These are phyloP conservation scores for Thinocorus orbignyianus DNA, from an alignment of 2,113 vertebrate genomes.

Conservation along the genomic window DNA sequence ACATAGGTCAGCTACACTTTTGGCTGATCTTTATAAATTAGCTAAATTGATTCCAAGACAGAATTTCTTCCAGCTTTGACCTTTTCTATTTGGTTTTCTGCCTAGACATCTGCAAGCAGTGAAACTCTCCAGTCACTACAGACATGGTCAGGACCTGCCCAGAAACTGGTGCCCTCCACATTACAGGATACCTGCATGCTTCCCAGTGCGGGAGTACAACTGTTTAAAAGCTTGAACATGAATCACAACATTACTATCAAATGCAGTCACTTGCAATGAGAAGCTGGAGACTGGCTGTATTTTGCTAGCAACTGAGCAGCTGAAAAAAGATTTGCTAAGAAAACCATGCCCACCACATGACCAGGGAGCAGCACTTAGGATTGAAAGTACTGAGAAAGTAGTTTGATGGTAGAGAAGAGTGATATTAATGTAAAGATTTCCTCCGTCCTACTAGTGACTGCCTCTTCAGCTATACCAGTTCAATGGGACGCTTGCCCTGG, in stretches of 20 bases:
- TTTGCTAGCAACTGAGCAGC: not conserved
- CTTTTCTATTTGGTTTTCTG: not conserved
- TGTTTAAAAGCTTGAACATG: not conserved
- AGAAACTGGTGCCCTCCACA: not conserved
- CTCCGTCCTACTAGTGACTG: not conserved
- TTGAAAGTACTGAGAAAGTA: not conserved
- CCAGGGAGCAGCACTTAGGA: not conserved
- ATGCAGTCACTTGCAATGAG: not conserved
- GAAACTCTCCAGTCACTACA: not conserved
- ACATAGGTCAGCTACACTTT: not conserved
- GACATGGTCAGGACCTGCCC: not conserved
- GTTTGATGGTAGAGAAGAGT: not conserved
- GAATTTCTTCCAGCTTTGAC: not conserved
- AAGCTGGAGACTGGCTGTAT: not conserved
- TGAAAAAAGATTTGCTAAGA: not conserved
- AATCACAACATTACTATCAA: not conserved
- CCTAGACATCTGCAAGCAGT: not conserved
- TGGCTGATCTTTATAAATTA: not conserved
- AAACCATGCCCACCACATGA: not conserved
- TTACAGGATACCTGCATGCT: not conserved
- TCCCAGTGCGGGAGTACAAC: not conserved
- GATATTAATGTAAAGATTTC: not conserved
- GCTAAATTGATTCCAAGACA: not conserved
- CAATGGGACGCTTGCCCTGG: fast-evolving
- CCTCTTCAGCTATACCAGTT: not conserved